Percentiles rank a stretch among this genome's conserved stretches.
Conservation (phyloP, 2,888 invertebrate genomes). For the Zygogramma bicolorata region DNA sequence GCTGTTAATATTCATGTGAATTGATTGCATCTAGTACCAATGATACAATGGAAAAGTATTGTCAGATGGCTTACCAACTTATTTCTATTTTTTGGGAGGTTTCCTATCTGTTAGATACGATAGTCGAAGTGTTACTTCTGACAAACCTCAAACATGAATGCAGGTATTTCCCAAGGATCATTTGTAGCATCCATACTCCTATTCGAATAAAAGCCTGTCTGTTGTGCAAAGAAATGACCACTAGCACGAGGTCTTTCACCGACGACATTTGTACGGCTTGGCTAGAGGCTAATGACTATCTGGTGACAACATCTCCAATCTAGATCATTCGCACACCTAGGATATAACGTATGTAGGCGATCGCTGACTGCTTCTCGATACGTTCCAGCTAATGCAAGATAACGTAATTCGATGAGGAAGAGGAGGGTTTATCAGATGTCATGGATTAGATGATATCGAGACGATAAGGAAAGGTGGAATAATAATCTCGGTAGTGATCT, state of each 20-base stretch:
- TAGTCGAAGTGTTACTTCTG: too few species aligned
- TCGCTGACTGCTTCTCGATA: conserved; percentile 21
- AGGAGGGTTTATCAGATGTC: neutral
- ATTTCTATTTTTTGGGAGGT: too few species aligned
- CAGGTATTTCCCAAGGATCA: too few species aligned
- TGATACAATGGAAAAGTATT: too few species aligned
- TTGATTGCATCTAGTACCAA: too few species aligned
- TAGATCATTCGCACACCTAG: conserved; percentile 66
- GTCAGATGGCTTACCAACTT: too few species aligned
- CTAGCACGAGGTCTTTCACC: conserved; percentile 63
- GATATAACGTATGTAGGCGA: conserved; percentile 61
- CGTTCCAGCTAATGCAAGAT: conserved; percentile 29
- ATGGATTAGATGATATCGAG: neutral
- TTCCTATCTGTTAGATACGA: too few species aligned
- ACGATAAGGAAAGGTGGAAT: too few species aligned
- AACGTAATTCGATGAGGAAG: conserved; percentile 26
- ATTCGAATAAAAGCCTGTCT: conserved; percentile 67
- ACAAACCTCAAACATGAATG: too few species aligned
- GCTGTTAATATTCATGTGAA: too few species aligned
- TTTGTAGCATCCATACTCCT: too few species aligned
- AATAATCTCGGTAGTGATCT: too few species aligned
- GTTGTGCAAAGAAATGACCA: conserved; percentile 59
- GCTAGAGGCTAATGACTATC: conserved; percentile 58
- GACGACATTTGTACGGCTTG: conserved; percentile 59
- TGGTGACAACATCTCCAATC: conserved; percentile 68